These are phyloP conservation scores for Protonibea diacanthus DNA, from an alignment of 2,797 vertebrate genomes.

Conservation along the genomic window DNA sequence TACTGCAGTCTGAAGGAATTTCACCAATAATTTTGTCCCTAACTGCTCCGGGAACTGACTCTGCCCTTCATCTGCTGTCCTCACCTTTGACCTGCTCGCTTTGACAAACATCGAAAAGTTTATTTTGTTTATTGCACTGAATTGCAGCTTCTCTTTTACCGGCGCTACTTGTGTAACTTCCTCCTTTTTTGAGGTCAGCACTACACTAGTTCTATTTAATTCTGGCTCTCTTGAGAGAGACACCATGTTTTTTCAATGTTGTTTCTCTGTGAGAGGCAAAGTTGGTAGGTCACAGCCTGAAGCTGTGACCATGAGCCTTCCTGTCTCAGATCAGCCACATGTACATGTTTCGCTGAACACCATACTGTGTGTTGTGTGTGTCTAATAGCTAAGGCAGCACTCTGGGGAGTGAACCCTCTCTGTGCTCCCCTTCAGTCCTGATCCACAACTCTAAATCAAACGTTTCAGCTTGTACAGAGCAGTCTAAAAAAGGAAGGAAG, in stretches of 20 bases:
- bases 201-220: constrained; percentile 67
- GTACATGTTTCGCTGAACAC: constrained; percentile 58
- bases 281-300: constrained; percentile 56
- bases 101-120: constrained; percentile 43
- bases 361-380: constrained; percentile 46
- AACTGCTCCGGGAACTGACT: neutral
- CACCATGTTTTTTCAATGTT: constrained; percentile 53
- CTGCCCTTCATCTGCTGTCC: neutral
- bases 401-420: constrained; percentile 33
- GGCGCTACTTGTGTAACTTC: constrained; percentile 71
- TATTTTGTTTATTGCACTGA: constrained; percentile 45
- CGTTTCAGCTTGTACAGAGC: constrained; percentile 20
- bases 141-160: constrained; percentile 62
- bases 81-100: constrained; percentile 25
- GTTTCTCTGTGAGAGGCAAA: constrained; percentile 55
- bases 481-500: constrained; percentile 27
- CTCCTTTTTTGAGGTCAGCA: constrained; percentile 59
- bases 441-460: constrained; percentile 13
- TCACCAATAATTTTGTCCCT: neutral
- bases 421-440: neutral
- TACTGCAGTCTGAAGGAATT: neutral
- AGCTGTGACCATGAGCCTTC: constrained; percentile 65
- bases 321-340: constrained; percentile 64
- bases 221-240: constrained; percentile 22
- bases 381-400: constrained; percentile 20